phyloP scores from a whole-genome alignment of 2,113 vertebrate species.

The Calypte anna region DNA sequence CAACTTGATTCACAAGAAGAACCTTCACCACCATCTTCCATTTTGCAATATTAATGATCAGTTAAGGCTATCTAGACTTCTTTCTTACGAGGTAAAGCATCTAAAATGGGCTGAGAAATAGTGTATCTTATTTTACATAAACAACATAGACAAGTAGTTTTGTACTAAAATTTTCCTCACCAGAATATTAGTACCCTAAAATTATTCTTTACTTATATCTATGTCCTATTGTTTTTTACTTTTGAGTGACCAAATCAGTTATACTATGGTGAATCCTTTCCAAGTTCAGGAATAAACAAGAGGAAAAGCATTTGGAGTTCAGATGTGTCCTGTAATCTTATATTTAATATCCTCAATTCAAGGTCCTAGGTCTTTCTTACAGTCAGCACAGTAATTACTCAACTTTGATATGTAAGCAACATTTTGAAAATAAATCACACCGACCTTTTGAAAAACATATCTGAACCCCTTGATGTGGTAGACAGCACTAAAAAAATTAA shows the following conservation, averaged over 20 bases:
- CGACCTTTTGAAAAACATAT: neutral
- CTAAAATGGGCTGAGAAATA: neutral
- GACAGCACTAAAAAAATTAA: neutral
- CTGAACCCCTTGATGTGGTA: fast-evolving
- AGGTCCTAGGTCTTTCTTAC: neutral
- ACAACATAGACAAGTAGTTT: neutral
- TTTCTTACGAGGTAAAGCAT: neutral
- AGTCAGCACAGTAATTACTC: neutral
- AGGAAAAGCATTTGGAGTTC: neutral
- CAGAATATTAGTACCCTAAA: neutral
- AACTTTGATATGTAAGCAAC: neutral
- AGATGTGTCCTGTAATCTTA: neutral
- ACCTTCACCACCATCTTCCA: neutral
- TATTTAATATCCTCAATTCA: neutral
- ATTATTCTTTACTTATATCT: neutral
- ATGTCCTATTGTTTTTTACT: neutral
- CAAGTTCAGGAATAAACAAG: neutral
- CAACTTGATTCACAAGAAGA: neutral
- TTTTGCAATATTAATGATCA: neutral
- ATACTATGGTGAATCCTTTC: neutral
- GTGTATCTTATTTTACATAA: neutral
- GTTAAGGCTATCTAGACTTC: neutral
- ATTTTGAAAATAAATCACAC: neutral
- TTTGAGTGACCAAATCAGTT: neutral
- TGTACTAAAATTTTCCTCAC: neutral